Evolutionary conservation across 2,797 vertebrate species (phyloP), one percentile per base, ranked within the genome.

Genomic region (Poecilia wingei): DNA sequence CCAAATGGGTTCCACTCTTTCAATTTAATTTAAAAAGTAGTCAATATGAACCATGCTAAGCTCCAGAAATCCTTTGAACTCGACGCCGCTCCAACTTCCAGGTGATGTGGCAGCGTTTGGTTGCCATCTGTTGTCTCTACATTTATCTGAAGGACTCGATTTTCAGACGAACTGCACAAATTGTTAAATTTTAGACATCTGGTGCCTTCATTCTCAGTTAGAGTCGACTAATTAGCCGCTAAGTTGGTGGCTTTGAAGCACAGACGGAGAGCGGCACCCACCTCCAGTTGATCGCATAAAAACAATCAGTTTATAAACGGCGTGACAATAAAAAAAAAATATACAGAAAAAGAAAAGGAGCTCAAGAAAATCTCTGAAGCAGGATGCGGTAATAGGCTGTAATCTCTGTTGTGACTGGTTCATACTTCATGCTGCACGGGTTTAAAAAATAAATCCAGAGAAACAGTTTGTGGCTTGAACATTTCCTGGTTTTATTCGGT

Each of bases 141-240:
- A 79, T 45, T 75, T 20, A 22, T 85, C 57, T 61, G 20, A 84
- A 79, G 77, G 22, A 51, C 14, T 70, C 53, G 7, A 66, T 78
- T 81, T 78, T 72, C 41, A 68, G 84, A 88, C 66, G 72, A 85
- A 69, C 45, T 9, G 20, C 77, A 68, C 86, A 66, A 85, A 72
- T 71, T 86, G 57, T 82, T 85, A 85, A 88, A 78, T 83, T 82
- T 36, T 70, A 46, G 74, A 82, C 90, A 92, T 89, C 85, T 91
- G 90, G 66, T 71, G 28, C 80, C 71, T 81, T 87, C 77, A 83
- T 84, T 88, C 22, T 43, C 70, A 41, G 79, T 84, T 90, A 83
- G 88, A 85, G 78, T 51, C 71, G 85, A 88, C 81, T 91, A 88
- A 92, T 91, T 88, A 84, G 80, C 72, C 51, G 74, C 83, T 53